Evolutionary conservation across 2,888 invertebrate genomes (phyloP).

Genomic region (Mythimna loreyi): DNA sequence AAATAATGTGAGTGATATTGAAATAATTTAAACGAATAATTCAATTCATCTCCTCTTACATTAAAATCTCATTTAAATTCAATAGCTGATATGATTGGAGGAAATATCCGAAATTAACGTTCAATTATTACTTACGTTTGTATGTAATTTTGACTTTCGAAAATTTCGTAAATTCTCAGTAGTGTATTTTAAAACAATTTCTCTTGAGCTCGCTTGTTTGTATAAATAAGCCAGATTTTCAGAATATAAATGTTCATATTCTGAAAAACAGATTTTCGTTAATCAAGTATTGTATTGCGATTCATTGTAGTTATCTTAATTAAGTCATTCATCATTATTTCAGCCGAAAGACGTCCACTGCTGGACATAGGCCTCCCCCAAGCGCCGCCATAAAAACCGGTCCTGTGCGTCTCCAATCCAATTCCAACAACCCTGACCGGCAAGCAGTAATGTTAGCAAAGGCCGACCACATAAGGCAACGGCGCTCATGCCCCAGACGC

Average conservation of each 20-base stretch:
- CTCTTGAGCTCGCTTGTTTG: slow-evolving; percentile 20
- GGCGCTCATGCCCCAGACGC: too few relatives aligned
- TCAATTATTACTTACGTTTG: slow-evolving; percentile 27
- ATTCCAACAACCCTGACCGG: too few relatives aligned
- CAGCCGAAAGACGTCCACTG: too few relatives aligned
- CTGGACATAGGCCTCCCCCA: too few relatives aligned
- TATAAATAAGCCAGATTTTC: too few relatives aligned
- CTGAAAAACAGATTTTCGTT: background rate
- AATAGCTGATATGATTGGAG: slow-evolving; percentile 43
- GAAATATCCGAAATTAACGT: slow-evolving; percentile 42
- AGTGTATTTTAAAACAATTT: slow-evolving; percentile 28
- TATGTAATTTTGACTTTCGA: slow-evolving; percentile 32
- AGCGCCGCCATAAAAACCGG: too few relatives aligned
- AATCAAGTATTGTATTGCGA: slow-evolving; percentile 12
- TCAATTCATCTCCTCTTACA: slow-evolving; percentile 30
- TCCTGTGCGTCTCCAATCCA: too few relatives aligned
- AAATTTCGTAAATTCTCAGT: slow-evolving; percentile 17
- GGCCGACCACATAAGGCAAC: too few relatives aligned
- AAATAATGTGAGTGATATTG: slow-evolving; percentile 30
- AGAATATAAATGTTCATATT: slow-evolving; percentile 6
- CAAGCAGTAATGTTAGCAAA: too few relatives aligned
- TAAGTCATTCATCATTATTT: too few relatives aligned
- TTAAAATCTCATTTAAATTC: slow-evolving; percentile 48
- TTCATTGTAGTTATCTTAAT: background rate
- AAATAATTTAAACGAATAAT: slow-evolving; percentile 41